These are phyloP conservation scores for Entomyzon cyanotis DNA, from an alignment of 2,113 vertebrate species.

Conservation along the genomic window DNA sequence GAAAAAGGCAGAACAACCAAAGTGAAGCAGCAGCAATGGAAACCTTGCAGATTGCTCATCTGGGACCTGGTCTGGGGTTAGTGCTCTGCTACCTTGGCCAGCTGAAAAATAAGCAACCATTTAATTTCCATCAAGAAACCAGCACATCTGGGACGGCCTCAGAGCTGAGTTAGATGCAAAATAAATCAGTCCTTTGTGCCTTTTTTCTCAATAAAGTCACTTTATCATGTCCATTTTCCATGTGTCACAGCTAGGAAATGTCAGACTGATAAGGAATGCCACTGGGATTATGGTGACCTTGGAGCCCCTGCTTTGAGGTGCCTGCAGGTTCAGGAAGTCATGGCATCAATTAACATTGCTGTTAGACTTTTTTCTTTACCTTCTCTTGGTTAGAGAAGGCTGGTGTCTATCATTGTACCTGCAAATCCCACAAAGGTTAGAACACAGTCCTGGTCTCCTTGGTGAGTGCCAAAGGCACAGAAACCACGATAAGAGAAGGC, in stretches of 20 bases:
- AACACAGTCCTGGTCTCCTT: neutral
- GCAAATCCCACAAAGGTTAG: neutral
- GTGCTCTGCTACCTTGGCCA: neutral
- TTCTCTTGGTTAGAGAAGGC: neutral
- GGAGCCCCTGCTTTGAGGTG: neutral
- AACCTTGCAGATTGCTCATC: neutral
- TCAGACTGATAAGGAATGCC: neutral
- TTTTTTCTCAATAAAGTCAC: neutral
- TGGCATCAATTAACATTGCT: neutral
- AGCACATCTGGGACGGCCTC: neutral
- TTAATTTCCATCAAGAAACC: constrained; percentile 17
- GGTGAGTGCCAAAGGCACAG: neutral
- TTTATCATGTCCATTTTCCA: neutral
- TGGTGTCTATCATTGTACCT: neutral
- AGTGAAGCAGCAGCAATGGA: neutral
- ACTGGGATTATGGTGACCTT: neutral
- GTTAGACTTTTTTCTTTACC: neutral
- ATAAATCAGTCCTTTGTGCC: neutral
- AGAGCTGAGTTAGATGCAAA: neutral
- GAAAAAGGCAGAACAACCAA: neutral
- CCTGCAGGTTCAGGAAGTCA: neutral
- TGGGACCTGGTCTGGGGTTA: neutral
- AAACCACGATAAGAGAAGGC: neutral
- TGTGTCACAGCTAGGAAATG: neutral
- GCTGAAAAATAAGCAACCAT: constrained; percentile 7